A percentile compares a stretch with the other conserved stretches of the same genome.
phyloP scores from a whole-genome alignment of 2,113 vertebrate genomes.

The Gymnarchus niloticus region DNA sequence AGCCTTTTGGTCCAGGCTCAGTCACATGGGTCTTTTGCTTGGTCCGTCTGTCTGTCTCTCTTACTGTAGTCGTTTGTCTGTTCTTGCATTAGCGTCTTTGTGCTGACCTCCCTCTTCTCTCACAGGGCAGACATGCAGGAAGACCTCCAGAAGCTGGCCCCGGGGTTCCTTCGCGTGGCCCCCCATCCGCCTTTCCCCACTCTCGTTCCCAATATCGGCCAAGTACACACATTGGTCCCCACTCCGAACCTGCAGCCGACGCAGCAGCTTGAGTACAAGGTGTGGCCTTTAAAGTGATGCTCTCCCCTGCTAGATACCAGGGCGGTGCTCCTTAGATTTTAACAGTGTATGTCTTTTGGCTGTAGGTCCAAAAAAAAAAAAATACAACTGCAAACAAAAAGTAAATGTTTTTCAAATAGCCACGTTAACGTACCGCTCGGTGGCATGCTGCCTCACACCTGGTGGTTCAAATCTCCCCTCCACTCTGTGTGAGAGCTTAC shows the following conservation, averaged over 20 bases:
- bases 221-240: slow-evolving; percentile 81
- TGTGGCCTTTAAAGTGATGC: slow-evolving; percentile 44
- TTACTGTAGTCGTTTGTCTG: not conserved
- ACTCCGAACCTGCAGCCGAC: slow-evolving; percentile 83
- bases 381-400: not conserved
- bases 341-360: no score
- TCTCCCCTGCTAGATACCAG: no score
- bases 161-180: slow-evolving; percentile 76
- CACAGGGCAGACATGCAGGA: slow-evolving; percentile 87
- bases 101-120: not conserved
- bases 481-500: no score
- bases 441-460: no score
- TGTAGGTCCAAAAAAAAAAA: not conserved
- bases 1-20: not conserved
- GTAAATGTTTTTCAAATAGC: not conserved
- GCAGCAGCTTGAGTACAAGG: slow-evolving; percentile 97
- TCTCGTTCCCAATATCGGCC: slow-evolving; percentile 74
- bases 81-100: not conserved
- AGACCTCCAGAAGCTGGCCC: slow-evolving; percentile 86
- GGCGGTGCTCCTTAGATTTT: not conserved
- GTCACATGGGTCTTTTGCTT: not conserved
- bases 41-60: not conserved
- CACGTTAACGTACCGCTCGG: no score
- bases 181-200: slow-evolving; percentile 83
- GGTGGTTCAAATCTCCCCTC: no score